phyloP scores from a whole-genome alignment of 1,140 invertebrate species.

The Cepaea nemoralis region DNA sequence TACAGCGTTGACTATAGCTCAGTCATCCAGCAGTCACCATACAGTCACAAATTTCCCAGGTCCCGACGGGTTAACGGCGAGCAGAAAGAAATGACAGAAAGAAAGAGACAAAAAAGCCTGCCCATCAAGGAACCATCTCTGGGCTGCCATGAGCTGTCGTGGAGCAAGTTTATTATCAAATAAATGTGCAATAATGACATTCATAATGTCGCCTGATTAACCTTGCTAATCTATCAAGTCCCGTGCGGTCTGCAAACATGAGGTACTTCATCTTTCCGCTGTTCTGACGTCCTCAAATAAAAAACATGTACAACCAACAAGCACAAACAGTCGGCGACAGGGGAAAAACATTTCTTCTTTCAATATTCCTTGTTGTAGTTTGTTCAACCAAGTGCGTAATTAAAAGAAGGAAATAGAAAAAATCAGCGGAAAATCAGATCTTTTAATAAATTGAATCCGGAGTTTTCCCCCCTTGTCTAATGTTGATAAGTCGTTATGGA shows the following conservation, averaged over 20 bases:
- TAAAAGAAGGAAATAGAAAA: not conserved
- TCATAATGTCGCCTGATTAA: not conserved
- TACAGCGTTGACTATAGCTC: no score
- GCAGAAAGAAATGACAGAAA: no score
- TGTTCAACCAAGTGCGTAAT: not conserved
- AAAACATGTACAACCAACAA: no score
- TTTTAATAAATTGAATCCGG: not conserved
- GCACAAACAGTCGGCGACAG: not conserved
- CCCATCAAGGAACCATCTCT: no score
- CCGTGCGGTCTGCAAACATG: slow-evolving; percentile 1
- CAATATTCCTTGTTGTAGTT: not conserved
- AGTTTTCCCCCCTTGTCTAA: not conserved
- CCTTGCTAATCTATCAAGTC: not conserved
- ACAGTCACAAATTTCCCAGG: no score
- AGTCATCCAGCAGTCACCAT: no score
- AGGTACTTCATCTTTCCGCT: not conserved
- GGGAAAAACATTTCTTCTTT: not conserved
- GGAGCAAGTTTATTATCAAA: slow-evolving; percentile 8
- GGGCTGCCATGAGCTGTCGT: not conserved
- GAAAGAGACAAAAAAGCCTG: no score
- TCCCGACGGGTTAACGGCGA: no score
- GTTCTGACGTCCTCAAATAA: not conserved
- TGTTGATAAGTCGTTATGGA: no score
- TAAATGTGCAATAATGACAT: not conserved
- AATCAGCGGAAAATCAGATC: not conserved